Base-by-base conservation (phyloP, 2,888 invertebrate species). In the Nomada hirtipes region DNA sequence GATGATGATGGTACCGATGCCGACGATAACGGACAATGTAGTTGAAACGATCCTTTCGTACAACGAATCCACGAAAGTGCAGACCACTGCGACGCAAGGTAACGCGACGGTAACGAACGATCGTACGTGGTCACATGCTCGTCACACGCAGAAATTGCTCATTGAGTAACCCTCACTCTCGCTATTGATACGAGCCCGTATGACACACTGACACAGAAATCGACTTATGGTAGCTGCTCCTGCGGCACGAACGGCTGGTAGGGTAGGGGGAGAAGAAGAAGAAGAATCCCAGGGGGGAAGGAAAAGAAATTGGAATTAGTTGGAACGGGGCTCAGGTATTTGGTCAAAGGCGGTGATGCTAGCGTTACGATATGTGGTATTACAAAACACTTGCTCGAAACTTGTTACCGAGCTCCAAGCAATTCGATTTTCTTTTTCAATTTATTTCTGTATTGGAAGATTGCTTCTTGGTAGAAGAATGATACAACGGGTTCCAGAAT, bases 101-200 rank as follows among this genome's bases (percentile, higher is more conserved):
- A 64, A 77, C n/a, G 52, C 59, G 64, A 29, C 64, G 7, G 64
- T 13, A 44, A 26, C 44, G 44, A 42, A n/a, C 64, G 53, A 13
- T 60, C 61, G 42, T 20, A 26, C 50, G 60, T 57, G 60, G 76
- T 71, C 10, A 11, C 55, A 86, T 84, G 82, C 80, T 79, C 60
- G 70, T 80, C 82, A 79, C 82, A 86, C 76, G 59, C 79, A 55
- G 42, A 71, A 78, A 84, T 84, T 77, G 77, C 81, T 79, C 84
- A 86, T 89, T 88, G 89, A 89, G 88, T 88, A 88, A 88, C 76
- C 63, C 76, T 65, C 84, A 88, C 84, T 88, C 88, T 89, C 88
- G 87, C 86, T 84, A 79, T 82, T 85, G 87, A 82, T 88, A 89
- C 85, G 81, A 79, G 78, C 78, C 82, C 83, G 61, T 82, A 81